These are phyloP conservation scores for Anaspis maculata DNA, from an alignment of 2,888 invertebrate species.

Conservation along the genomic window DNA sequence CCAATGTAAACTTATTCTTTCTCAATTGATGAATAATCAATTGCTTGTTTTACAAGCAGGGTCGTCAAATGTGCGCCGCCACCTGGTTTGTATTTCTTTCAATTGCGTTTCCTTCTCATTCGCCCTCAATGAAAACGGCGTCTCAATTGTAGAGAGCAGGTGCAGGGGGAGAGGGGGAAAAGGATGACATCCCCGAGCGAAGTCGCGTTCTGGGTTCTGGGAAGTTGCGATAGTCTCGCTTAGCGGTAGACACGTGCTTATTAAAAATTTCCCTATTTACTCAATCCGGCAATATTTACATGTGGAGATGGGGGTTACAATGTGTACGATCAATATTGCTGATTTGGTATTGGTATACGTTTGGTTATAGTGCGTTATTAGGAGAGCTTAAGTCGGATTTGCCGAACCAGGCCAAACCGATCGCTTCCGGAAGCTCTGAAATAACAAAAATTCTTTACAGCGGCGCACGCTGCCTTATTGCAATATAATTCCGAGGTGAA, in stretches of 20 bases:
- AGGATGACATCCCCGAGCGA: constrained; percentile 9
- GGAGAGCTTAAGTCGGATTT: constrained; percentile 12
- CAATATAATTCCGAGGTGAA: not conserved
- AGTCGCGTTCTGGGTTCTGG: too few relatives aligned
- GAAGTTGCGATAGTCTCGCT: constrained; percentile 7
- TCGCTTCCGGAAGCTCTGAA: not conserved
- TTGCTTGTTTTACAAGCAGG: constrained; percentile 43
- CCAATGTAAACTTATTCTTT: constrained; percentile 35
- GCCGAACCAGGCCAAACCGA: not conserved
- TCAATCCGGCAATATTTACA: constrained; percentile 10
- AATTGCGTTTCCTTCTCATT: constrained; percentile 33
- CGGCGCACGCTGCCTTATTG: not conserved
- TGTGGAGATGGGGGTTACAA: constrained; percentile 11
- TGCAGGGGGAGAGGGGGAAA: constrained; percentile 5
- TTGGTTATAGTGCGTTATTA: constrained; percentile 8
- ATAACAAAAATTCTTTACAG: constrained; percentile 3
- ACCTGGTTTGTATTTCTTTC: constrained; percentile 40
- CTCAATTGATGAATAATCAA: constrained; percentile 45
- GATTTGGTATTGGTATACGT: too few relatives aligned
- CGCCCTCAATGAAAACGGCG: constrained; percentile 34
- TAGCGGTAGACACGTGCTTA: constrained; percentile 5
- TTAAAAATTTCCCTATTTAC: constrained; percentile 11
- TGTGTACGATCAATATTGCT: constrained; percentile 7
- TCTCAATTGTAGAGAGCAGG: constrained; percentile 26
- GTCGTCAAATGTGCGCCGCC: constrained; percentile 38